phyloP scores from a whole-genome alignment of 2,113 vertebrate species.

The Leptocoma aspasia region DNA sequence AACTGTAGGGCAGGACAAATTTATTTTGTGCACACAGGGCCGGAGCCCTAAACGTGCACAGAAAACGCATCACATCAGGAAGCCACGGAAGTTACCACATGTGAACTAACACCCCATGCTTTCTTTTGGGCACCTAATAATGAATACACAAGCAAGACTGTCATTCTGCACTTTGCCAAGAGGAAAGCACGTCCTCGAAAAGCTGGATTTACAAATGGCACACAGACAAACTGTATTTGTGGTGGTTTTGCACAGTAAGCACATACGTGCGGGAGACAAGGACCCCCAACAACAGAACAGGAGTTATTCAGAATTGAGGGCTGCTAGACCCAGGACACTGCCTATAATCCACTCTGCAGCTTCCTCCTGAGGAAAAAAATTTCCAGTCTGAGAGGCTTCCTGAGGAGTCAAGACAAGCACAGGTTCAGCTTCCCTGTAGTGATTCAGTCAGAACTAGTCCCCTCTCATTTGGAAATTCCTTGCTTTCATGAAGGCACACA shows the following conservation, averaged over 20 bases:
- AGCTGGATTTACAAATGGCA: not conserved
- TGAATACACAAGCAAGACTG: not conserved
- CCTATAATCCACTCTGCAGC: not conserved
- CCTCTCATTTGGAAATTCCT: not conserved
- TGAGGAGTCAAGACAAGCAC: not conserved
- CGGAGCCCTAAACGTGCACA: not conserved
- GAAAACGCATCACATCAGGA: accelerated
- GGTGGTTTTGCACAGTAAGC: not conserved
- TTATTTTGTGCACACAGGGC: not conserved
- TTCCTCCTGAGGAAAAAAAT: not conserved
- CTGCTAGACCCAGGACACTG: not conserved
- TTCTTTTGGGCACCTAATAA: not conserved
- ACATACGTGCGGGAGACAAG: not conserved
- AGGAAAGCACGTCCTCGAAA: not conserved
- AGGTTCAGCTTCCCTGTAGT: not conserved
- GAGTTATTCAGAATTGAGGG: not conserved
- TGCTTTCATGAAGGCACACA: not conserved
- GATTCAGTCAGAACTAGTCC: not conserved
- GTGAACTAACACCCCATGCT: not conserved
- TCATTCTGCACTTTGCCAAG: not conserved
- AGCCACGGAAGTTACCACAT: not conserved
- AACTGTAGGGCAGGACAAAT: not conserved
- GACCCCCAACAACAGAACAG: not conserved
- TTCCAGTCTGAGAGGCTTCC: not conserved
- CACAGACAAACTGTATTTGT: not conserved